These are phyloP conservation scores for Sycobia sp. DNA, from an alignment of 1,140 invertebrate species.

Conservation along the genomic window DNA sequence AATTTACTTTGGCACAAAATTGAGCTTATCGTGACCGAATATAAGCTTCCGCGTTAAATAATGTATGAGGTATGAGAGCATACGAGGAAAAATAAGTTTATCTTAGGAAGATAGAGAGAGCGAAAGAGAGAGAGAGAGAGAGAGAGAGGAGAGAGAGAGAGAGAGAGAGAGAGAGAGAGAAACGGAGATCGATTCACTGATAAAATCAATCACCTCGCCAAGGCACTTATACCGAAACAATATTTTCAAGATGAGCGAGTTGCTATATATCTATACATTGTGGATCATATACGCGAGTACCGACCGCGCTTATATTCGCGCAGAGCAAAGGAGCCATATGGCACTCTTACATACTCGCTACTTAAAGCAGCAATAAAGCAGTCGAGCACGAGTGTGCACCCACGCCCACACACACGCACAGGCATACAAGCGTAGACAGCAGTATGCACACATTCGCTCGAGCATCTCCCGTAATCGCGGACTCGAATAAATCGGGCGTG, in stretches of 20 bases:
- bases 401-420: too few relatives aligned
- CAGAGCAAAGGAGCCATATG: constrained; percentile 16
- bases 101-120: too few relatives aligned
- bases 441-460: too few relatives aligned
- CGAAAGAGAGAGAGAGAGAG: too few relatives aligned
- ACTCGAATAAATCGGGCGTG: constrained; percentile 29
- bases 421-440: too few relatives aligned
- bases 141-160: too few relatives aligned
- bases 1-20: too few relatives aligned
- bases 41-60: constrained; percentile 9
- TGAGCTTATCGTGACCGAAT: too few relatives aligned
- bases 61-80: constrained; percentile 6
- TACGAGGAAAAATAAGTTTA: constrained; percentile 6
- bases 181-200: constrained; percentile 6
- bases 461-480: constrained; percentile 4
- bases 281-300: neutral
- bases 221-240: constrained; percentile 2
- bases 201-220: constrained; percentile 27
- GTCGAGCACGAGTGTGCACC: neutral
- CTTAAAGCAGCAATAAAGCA: constrained; percentile 37
- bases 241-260: constrained; percentile 4
- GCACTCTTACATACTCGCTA: constrained; percentile 22
- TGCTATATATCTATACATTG: too few relatives aligned
- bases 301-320: too few relatives aligned
- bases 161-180: too few relatives aligned